Base-by-base conservation (phyloP, 2,113 vertebrate species). In the Scalopus aquaticus region DNA sequence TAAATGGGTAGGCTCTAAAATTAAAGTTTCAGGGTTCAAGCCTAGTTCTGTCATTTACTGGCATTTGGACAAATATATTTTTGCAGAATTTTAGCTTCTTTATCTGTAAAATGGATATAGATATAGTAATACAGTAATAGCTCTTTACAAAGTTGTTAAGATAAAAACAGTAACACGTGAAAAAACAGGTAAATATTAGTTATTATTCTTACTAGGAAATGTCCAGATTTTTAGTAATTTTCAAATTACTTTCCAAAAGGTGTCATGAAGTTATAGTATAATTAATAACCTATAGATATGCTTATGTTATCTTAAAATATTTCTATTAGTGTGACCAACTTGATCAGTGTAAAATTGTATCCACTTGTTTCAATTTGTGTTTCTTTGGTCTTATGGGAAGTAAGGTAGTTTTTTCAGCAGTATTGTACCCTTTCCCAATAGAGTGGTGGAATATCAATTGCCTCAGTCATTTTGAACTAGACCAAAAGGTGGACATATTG, bases 151-250 rank as follows among this genome's bases (percentile, higher is more conserved):
- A 67, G 60, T 62, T 87, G 67, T 84, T 92, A 85, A 87, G 42
- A 37, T 79, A 65, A 62, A 93, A 93, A 90, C 11, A 37, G 28
- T 62, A 58, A 67, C 11, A 77, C 17, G 54, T 82, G 26, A 92
- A 87, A 94, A 80, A 9, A 69, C 15, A 56, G 49, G 32, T 91
- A 74, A 82, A 83, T 87, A 2, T 70, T 88, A 42, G 32, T 22
- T 80, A 9, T 93, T 77, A 72, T 91, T 95, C 93, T 97, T 92
- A 51, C 88, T 86, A 82, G 17, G 39, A 94, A 62, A 78, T 82
- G 69, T 90, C 17, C 15, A 76, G 6, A 91, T 87, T 95, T 83
- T 22, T 87, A 32, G 13, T 82, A 58, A 72, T 83, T 85, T 92
- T 46, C 28, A 93, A 79, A 58, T 93, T 93, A 64, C 49, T 70